Base-by-base conservation (phyloP, 2,888 invertebrate species). In the Spialia ferax region DNA sequence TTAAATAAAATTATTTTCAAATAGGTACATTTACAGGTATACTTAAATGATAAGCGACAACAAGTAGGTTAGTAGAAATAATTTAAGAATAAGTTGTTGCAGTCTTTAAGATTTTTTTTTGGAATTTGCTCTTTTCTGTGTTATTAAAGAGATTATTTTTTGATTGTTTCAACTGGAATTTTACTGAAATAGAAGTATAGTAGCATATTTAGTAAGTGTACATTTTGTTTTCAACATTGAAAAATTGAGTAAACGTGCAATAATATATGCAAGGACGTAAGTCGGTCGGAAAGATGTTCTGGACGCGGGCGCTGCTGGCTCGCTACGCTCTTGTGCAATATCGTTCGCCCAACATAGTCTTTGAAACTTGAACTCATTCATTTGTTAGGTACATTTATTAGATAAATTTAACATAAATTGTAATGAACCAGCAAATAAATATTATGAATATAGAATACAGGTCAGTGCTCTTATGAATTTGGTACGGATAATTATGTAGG, bases 261-360 rank as follows among this genome's bases (percentile, higher is more conserved):
- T 59, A 57, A 61, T 35, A 26, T 48, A 42, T 56, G 50, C 68
- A 69, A 62, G 63, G 60, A 65, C 59, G 13, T 18, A 15, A 64
- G 61, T 59, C 69, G 70, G 68, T 69, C 65, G 72, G 64, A 71
- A 77, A 81, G 82, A 83, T 81, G 78, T 73, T 77, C 76, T 65
- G 71, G 77, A 78, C 75, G 76, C 77, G 83, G 80, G 86, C 81
- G 48, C 48, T 48, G 32, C 32, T 32, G 42, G 42, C 42, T 20
- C 48, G 48, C 20, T 2, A 80, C 82, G 54, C 60, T 54, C 20
- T 77, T 77, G 71, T 70, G 74, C 69, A 77, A 77, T 64, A 63
- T 70, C 68, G 71, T 70, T 69, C 63, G 69, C 63, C 69, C 71
- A 68, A 57, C 65, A 59, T 55, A 63, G 55, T 18, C 45, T 18